A percentile compares a stretch with the other conserved stretches of the same genome.
phyloP scores from a whole-genome alignment of 2,888 invertebrate species.

The Ormia ochracea region DNA sequence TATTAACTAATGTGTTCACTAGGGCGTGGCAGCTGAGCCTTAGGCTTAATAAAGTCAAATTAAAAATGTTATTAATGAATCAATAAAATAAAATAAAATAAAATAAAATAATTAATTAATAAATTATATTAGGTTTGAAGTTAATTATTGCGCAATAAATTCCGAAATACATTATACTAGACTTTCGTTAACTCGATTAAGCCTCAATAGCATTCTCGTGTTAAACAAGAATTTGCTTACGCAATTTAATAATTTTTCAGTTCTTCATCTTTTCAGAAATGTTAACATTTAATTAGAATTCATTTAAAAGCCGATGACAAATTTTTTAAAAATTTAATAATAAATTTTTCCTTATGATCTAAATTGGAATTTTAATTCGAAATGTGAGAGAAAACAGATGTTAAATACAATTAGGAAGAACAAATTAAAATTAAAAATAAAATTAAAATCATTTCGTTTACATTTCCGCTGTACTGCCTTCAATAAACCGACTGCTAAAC shows the following conservation, averaged over 20 bases:
- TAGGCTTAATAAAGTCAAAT: no score
- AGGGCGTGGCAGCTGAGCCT: no score
- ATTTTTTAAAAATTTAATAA: neutral
- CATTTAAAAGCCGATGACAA: neutral
- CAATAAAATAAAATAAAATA: no score
- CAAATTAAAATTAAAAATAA: neutral
- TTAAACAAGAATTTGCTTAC: neutral
- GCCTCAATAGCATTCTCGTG: no score
- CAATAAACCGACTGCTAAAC: neutral
- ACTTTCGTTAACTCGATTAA: no score
- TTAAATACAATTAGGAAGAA: neutral
- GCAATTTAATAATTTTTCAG: slow-evolving; percentile 18
- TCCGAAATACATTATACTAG: no score
- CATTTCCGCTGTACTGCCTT: neutral
- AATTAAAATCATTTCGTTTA: neutral
- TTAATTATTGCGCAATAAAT: no score
- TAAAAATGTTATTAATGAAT: no score
- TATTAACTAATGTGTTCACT: no score
- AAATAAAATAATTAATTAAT: no score
- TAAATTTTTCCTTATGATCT: slow-evolving; percentile 19
- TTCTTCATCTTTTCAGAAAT: slow-evolving; percentile 4
- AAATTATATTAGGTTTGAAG: no score
- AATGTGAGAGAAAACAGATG: slow-evolving; percentile 22
- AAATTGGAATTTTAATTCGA: neutral
- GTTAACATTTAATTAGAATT: slow-evolving; percentile 11